Conservation (phyloP, 2,797 vertebrate genomes). For the Zalophus californianus region DNA sequence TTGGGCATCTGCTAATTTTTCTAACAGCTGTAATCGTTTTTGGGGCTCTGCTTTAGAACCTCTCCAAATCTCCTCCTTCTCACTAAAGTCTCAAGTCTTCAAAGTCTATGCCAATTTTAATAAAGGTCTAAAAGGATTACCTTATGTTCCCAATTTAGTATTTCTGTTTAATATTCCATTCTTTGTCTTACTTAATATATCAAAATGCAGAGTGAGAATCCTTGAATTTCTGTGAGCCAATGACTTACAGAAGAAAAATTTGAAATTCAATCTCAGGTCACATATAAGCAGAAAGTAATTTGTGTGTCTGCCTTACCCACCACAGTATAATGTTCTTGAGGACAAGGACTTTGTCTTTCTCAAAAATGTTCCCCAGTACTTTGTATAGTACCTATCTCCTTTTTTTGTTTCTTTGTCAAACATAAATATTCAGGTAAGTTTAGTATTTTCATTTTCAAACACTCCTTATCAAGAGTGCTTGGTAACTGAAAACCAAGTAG, state of each 20-base stretch:
- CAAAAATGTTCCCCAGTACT: background rate
- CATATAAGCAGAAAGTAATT: constrained; percentile 35
- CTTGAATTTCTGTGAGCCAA: constrained; percentile 51
- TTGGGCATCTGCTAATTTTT: constrained; percentile 78
- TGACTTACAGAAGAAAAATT: constrained; percentile 46
- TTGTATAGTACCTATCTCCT: background rate
- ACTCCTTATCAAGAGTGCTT: background rate
- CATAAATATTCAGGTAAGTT: background rate
- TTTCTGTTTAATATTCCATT: constrained; percentile 68
- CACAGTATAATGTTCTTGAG: background rate
- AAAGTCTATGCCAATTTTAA: constrained; percentile 71
- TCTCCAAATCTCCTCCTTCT: constrained; percentile 61
- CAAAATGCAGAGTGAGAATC: constrained; percentile 52
- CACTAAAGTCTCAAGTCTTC: constrained; percentile 66
- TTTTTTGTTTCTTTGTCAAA: constrained; percentile 39
- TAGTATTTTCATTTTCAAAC: background rate
- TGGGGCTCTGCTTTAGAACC: constrained; percentile 71
- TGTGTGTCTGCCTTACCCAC: background rate
- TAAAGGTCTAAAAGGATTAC: constrained; percentile 65
- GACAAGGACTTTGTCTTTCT: constrained; percentile 17
- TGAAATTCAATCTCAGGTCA: constrained; percentile 61
- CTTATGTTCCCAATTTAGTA: constrained; percentile 70
- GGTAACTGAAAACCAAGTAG: background rate
- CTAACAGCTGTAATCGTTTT: constrained; percentile 78
- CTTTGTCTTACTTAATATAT: constrained; percentile 63